phyloP scores from a whole-genome alignment of 2,888 invertebrate species.

The Automeris io region DNA sequence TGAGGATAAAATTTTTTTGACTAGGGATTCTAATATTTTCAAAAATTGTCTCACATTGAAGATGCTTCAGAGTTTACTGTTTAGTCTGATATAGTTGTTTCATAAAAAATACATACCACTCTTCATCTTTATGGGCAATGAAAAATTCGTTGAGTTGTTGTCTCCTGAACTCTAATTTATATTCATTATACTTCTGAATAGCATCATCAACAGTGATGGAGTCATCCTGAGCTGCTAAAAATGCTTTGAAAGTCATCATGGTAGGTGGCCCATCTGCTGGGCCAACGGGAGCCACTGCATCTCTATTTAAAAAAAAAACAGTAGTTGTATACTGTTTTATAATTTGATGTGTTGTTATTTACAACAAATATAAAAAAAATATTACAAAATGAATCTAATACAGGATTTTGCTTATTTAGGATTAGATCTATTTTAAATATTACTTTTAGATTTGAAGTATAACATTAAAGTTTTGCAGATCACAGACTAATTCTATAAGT shows the following conservation, averaged over 20 bases:
- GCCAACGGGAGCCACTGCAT: slow-evolving; percentile 67
- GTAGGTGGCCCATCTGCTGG: slow-evolving; percentile 88
- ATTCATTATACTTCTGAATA: slow-evolving; percentile 97
- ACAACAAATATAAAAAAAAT: no score
- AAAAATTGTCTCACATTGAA: neutral
- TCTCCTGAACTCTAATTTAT: slow-evolving; percentile 96
- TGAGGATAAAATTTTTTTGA: neutral
- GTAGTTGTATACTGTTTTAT: no score
- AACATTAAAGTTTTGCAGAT: no score
- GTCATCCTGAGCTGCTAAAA: slow-evolving; percentile 97
- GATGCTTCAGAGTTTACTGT: neutral
- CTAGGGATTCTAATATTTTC: neutral
- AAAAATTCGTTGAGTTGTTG: slow-evolving; percentile 99
- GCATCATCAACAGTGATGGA: slow-evolving; percentile 98
- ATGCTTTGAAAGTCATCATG: slow-evolving; percentile 98
- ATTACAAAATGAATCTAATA: no score
- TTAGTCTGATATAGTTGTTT: neutral
- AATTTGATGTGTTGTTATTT: no score
- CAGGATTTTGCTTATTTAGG: no score
- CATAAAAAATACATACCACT: slow-evolving; percentile 87
- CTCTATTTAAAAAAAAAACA: slow-evolving; percentile 48
- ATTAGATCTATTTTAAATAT: no score
- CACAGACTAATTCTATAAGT: no score
- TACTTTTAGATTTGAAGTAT: no score
- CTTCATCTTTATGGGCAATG: slow-evolving; percentile 99